These are phyloP conservation scores for Corythaixoides concolor DNA, from an alignment of 2,113 vertebrate genomes.

Conservation along the genomic window DNA sequence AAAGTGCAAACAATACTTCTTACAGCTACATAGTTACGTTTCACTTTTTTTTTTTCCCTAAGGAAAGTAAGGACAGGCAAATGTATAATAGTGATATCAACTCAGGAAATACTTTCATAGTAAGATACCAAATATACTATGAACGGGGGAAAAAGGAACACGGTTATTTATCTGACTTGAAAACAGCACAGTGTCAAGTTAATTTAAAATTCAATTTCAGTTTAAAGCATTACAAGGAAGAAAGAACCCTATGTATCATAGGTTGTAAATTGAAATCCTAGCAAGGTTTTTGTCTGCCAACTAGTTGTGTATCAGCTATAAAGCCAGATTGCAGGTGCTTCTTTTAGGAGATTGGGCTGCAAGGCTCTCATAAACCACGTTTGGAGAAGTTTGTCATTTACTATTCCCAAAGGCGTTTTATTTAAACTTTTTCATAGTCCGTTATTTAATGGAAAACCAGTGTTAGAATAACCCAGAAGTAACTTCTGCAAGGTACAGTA, in stretches of 20 bases:
- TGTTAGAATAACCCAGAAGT: not conserved
- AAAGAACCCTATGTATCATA: conserved; percentile 15
- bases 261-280: conserved; percentile 48
- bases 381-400: conserved; percentile 7
- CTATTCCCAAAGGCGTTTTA: not conserved
- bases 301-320: conserved; percentile 11
- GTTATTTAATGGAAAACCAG: not conserved
- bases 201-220: conserved; percentile 68
- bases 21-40: not conserved
- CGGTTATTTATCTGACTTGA: conserved; percentile 41
- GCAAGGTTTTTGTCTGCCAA: conserved; percentile 24
- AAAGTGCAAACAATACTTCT: not conserved
- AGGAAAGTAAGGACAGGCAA: not conserved
- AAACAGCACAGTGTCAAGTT: conserved; percentile 55
- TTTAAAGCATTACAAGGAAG: conserved; percentile 46
- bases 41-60: not conserved
- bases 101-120: conserved; percentile 23
- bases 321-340: conserved; percentile 1
- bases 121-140: conserved; percentile 28
- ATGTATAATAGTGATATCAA: conserved; percentile 4
- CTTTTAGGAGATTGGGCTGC: conserved; percentile 3
- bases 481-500: not conserved
- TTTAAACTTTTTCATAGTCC: not conserved
- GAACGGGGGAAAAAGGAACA: not conserved
- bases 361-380: not conserved